phyloP scores from a whole-genome alignment of 2,113 vertebrate species.

The Enhydra lutris region DNA sequence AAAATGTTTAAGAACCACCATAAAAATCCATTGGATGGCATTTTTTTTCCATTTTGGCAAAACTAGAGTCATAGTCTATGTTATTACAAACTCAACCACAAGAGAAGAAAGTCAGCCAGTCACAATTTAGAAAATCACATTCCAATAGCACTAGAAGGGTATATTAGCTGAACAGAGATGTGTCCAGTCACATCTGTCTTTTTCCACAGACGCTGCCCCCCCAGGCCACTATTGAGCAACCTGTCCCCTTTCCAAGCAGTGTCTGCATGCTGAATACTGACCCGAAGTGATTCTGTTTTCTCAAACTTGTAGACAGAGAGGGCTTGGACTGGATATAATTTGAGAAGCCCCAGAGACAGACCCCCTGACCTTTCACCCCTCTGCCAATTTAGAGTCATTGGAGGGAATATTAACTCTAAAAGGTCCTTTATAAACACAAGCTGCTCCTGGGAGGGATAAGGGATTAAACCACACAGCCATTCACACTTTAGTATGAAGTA shows the following conservation, averaged over 20 bases:
- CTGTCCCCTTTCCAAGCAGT: not conserved
- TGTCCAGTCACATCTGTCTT: slow-evolving; percentile 53
- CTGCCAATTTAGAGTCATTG: not conserved
- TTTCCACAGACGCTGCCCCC: not conserved
- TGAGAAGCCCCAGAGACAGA: not conserved
- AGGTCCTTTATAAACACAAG: not conserved
- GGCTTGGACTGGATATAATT: not conserved
- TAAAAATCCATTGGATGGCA: slow-evolving; percentile 70
- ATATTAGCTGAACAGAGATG: not conserved
- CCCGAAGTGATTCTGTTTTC: not conserved
- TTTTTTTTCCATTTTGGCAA: slow-evolving; percentile 69
- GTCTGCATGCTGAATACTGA: not conserved
- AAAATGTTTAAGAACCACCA: slow-evolving; percentile 60
- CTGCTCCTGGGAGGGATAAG: not conserved
- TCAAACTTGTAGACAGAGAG: not conserved
- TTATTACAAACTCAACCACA: slow-evolving; percentile 69
- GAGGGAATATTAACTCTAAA: not conserved
- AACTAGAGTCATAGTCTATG: slow-evolving; percentile 61
- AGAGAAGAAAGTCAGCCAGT: slow-evolving; percentile 57
- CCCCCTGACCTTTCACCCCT: not conserved
- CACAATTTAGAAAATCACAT: slow-evolving; percentile 53
- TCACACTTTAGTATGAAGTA: not conserved
- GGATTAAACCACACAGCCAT: not conserved
- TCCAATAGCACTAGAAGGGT: slow-evolving; percentile 51
- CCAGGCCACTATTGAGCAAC: slow-evolving; percentile 42